Conservation (phyloP, 2,888 invertebrate species). For the Sphecodes monilicornis region DNA sequence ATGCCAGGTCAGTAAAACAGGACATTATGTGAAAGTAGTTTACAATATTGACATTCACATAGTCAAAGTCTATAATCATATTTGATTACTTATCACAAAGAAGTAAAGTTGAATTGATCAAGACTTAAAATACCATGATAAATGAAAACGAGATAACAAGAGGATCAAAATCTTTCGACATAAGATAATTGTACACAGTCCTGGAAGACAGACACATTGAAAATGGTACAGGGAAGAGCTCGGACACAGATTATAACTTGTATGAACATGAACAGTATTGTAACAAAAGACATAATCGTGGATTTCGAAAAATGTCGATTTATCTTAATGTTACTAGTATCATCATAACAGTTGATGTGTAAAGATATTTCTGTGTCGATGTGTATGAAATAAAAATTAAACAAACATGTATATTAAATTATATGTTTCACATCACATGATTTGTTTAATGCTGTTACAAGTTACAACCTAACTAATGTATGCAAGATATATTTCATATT, state of each 20-base stretch:
- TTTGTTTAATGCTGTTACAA: not conserved
- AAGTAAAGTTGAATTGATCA: not conserved
- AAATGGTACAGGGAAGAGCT: not conserved
- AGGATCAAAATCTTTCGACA: not conserved
- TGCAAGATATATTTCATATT: not conserved
- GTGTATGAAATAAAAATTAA: not conserved
- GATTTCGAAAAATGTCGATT: not conserved
- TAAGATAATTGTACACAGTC: not conserved
- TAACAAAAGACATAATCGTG: not conserved
- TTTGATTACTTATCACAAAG: not conserved
- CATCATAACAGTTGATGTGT: not conserved
- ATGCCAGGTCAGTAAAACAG: not conserved
- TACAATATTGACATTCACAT: not conserved
- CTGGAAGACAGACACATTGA: not conserved
- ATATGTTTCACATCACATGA: conserved; percentile 2
- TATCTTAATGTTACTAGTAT: not conserved
- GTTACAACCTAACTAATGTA: not conserved
- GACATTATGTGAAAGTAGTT: not conserved
- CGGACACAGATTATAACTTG: not conserved
- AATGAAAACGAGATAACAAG: not conserved
- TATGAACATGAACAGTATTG: not conserved
- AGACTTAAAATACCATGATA: not conserved
- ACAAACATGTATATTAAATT: not conserved
- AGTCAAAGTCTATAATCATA: not conserved
- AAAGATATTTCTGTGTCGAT: not conserved